Evolutionary conservation across 2,797 vertebrate genomes (phyloP).

Genomic region (Cynodonichthys magdalenae): DNA sequence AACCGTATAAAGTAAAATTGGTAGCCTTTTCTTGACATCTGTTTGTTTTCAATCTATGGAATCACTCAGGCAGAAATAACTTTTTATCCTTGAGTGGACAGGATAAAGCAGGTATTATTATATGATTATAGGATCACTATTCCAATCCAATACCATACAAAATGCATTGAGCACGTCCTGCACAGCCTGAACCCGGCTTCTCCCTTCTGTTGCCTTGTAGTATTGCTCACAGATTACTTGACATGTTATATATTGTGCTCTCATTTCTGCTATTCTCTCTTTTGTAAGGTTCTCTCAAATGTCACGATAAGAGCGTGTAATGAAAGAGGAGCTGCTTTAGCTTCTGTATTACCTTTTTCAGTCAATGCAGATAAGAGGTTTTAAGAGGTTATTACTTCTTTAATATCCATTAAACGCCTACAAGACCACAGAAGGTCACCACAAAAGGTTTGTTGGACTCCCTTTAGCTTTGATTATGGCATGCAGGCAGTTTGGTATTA

Average conservation of each 20-base stretch:
- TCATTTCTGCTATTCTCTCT: slow-evolving; percentile 40
- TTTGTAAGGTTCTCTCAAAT: slow-evolving; percentile 42
- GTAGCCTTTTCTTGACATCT: slow-evolving; percentile 53
- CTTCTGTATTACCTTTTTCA: slow-evolving; percentile 16
- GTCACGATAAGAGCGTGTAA: slow-evolving; percentile 38
- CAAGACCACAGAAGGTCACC: background rate
- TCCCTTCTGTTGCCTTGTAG: slow-evolving; percentile 42
- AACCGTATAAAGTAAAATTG: slow-evolving; percentile 53
- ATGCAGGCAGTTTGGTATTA: background rate
- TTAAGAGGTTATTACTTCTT: slow-evolving; percentile 6
- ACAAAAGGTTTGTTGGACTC: background rate
- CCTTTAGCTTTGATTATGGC: background rate
- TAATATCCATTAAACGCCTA: background rate
- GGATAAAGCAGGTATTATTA: slow-evolving; percentile 70
- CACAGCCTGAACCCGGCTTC: slow-evolving; percentile 39
- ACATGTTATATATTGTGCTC: slow-evolving; percentile 61
- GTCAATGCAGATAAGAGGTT: background rate
- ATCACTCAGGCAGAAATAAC: slow-evolving; percentile 57
- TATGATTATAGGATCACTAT: slow-evolving; percentile 66
- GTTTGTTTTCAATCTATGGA: slow-evolving; percentile 65
- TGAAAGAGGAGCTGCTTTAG: slow-evolving; percentile 36
- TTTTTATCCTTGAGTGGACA: slow-evolving; percentile 59
- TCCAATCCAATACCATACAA: slow-evolving; percentile 47
- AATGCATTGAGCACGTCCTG: slow-evolving; percentile 41
- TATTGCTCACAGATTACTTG: slow-evolving; percentile 49